These are phyloP conservation scores for Falco novaeseelandiae DNA, from an alignment of 2,797 vertebrate genomes.

Conservation along the genomic window DNA sequence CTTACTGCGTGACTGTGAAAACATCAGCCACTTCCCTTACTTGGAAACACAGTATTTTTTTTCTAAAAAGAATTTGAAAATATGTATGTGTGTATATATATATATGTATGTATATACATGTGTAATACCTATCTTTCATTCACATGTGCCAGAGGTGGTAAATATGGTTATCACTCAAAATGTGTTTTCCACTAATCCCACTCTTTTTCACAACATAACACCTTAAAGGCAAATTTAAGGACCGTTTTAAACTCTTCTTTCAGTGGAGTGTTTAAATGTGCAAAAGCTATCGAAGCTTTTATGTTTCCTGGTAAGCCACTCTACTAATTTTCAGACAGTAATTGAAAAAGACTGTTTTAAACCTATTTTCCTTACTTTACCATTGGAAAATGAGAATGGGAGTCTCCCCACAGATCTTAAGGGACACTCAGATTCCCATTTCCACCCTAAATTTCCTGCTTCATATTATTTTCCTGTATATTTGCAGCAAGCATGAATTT, in stretches of 20 bases:
- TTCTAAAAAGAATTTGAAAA: background rate
- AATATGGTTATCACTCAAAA: background rate
- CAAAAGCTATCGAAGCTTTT: constrained; percentile 40
- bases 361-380: background rate
- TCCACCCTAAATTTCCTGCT: constrained; percentile 12
- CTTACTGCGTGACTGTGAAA: background rate
- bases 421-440: constrained; percentile 40
- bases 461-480: background rate
- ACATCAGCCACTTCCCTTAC: background rate
- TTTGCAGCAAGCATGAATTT: background rate
- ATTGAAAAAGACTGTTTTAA: constrained; percentile 45
- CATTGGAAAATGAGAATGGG: constrained; percentile 1
- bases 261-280: constrained; percentile 13
- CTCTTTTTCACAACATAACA: background rate
- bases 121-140: background rate
- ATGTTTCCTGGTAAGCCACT: constrained; percentile 54
- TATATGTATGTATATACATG: too few species aligned
- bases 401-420: constrained; percentile 11
- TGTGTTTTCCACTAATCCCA: background rate
- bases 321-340: constrained; percentile 23
- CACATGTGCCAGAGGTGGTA: background rate
- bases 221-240: constrained; percentile 47
- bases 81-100: too few species aligned
- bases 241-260: constrained; percentile 31
- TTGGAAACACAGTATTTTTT: background rate